Evolutionary conservation across 2,113 vertebrate species (phyloP).

Genomic region (Anser cygnoides): DNA sequence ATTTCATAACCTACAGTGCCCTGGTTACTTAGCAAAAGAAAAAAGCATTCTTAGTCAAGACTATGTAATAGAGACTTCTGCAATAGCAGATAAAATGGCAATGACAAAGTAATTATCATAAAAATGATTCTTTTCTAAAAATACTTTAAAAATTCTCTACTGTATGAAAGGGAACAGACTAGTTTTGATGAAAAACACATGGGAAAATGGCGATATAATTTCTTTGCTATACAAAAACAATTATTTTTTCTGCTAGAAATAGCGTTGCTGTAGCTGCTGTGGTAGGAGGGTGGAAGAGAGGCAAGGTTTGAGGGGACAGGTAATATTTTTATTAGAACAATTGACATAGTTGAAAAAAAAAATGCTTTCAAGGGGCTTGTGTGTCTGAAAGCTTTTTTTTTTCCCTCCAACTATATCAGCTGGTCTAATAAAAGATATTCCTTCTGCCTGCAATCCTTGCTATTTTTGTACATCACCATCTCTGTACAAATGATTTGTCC

Average conservation of each 20-base stretch:
- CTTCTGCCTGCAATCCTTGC: not conserved
- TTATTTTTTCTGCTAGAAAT: not conserved
- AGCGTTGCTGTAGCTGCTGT: not conserved
- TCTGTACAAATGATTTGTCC: not conserved
- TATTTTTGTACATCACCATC: not conserved
- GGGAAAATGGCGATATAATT: not conserved
- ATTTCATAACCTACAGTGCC: constrained; percentile 25
- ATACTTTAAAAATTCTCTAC: not conserved
- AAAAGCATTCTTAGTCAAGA: constrained; percentile 1
- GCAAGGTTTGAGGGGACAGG: not conserved
- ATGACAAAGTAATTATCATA: constrained; percentile 42
- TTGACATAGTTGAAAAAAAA: not conserved
- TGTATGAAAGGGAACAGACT: not conserved
- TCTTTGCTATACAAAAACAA: not conserved
- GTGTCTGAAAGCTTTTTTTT: not conserved
- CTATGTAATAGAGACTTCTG: constrained; percentile 4
- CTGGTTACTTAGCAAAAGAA: constrained; percentile 5
- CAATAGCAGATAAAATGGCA: constrained; percentile 34
- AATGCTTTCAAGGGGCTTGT: not conserved
- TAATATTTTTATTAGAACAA: constrained; percentile 33
- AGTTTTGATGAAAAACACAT: constrained; percentile 11
- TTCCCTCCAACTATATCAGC: not conserved
- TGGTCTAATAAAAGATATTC: not conserved
- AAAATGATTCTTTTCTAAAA: constrained; percentile 42
- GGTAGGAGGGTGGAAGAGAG: not conserved